Percentiles rank a stretch among this genome's conserved stretches.
These are phyloP conservation scores for Chamaea fasciata DNA, from an alignment of 2,113 vertebrate species.

Conservation along the genomic window DNA sequence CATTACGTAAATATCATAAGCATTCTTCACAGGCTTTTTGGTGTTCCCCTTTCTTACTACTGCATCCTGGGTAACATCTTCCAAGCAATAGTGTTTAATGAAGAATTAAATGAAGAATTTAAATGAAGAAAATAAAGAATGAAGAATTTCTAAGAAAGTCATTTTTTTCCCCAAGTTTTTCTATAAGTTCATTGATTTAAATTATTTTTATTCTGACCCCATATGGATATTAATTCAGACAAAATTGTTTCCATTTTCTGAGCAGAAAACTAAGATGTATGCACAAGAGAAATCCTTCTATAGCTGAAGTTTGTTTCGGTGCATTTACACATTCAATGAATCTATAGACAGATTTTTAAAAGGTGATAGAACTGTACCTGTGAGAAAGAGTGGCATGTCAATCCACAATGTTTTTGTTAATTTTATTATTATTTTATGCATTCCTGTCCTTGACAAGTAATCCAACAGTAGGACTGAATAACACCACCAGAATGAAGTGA, in stretches of 20 bases:
- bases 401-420: not conserved
- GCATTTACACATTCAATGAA: not conserved
- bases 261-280: not conserved
- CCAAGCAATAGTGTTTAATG: not conserved
- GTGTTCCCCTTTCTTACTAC: not conserved
- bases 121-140: not conserved
- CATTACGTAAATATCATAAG: not conserved
- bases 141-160: not conserved
- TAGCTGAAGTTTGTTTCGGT: not conserved
- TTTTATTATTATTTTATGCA: not conserved
- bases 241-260: not conserved
- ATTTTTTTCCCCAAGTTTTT: not conserved
- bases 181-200: not conserved
- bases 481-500: not conserved
- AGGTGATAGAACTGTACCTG: not conserved
- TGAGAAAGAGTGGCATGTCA: not conserved
- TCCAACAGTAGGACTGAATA: not conserved
- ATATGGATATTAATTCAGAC: not conserved
- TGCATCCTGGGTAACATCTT: not conserved
- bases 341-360: not conserved
- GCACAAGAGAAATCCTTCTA: not conserved
- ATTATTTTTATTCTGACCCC: not conserved
- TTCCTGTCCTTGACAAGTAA: not conserved
- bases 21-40: not conserved
- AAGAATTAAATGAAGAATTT: not conserved